Evolutionary conservation across 2,888 invertebrate species (phyloP), one percentile per base, ranked within the genome.

Genomic region (Phaonia tiefii): DNA sequence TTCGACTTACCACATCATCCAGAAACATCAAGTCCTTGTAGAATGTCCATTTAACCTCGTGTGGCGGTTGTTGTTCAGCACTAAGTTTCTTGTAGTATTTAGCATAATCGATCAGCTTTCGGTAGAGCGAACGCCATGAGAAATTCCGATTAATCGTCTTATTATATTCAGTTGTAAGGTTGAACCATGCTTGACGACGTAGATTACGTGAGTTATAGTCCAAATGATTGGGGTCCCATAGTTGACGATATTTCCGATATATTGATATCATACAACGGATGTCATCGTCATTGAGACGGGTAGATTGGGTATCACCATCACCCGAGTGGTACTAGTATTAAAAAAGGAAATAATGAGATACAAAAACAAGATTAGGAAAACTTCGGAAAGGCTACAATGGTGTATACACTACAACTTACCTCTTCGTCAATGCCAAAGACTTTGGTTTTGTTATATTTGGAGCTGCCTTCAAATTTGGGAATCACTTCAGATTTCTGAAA

Each of bases 151-250:
- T 76, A 0, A 72, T 20, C 0, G 15, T 25, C 1, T 65, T 76
- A 22, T 87, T 88, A 20, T 88, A 72, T 49, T 86, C 74, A 1
- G 60, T 65, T 1, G 88, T 83, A 1, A 89, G 82, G 17, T 63
- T 44, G 8, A 85, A 84, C 88, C 88, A 89, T n/a, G 87, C 85
- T 15, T 82, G 84, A 4, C 86, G 86, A 0, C 88, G 85, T n/a
- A 83, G 75, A 13, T 73, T 83, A 0, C 89, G 84, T 2, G 81
- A 74, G 51, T 86, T 84, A 31, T 84, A 88, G 72, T 89, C 87
- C 56, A 86, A 69, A 67, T 89, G 86, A 72, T 86, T 86, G 66
- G 89, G 89, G 82, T 89, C 83, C 88, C 88, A 89, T 2, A 89
- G 85, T 56, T 84, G 83, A 0, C 86, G 83, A 17, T 86, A 84